Percentiles rank a stretch among this genome's conserved stretches.
Conservation (phyloP, 2,888 invertebrate species). For the Drosophila subquinaria region DNA sequence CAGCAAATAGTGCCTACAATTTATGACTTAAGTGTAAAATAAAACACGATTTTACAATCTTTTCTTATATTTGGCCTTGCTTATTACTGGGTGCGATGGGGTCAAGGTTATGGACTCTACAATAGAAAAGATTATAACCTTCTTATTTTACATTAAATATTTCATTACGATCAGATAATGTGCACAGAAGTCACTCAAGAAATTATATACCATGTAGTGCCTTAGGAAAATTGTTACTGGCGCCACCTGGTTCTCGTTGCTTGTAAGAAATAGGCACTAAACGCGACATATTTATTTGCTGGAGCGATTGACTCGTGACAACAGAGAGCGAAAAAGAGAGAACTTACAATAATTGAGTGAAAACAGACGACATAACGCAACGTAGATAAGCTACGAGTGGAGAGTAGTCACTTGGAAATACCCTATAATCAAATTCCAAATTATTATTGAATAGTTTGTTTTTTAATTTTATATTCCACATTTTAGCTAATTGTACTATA, state of each 20-base stretch:
- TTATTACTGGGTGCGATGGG: not conserved
- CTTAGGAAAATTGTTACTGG: not conserved
- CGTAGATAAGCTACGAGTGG: not conserved
- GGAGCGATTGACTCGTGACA: not conserved
- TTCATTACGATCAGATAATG: not conserved
- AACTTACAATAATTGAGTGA: conserved; percentile 1
- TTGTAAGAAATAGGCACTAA: not conserved
- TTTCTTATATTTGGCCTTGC: conserved; percentile 40
- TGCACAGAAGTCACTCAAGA: not conserved
- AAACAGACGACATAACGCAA: not conserved
- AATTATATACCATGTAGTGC: not conserved
- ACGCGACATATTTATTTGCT: not conserved
- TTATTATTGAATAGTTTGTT: too few relatives aligned
- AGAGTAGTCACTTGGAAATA: not conserved
- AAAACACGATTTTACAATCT: conserved; percentile 76
- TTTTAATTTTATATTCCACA: too few relatives aligned
- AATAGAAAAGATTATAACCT: too few relatives aligned
- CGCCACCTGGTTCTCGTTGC: not conserved
- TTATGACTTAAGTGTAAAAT: conserved; percentile 72
- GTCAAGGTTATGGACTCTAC: not conserved
- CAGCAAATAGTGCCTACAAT: conserved; percentile 71
- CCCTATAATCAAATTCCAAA: not conserved
- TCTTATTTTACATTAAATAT: too few relatives aligned
- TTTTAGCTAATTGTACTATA: too few relatives aligned
- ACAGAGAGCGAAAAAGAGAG: not conserved